Conservation (phyloP, 2,888 invertebrate species). For the Argyresthia goedartella region DNA sequence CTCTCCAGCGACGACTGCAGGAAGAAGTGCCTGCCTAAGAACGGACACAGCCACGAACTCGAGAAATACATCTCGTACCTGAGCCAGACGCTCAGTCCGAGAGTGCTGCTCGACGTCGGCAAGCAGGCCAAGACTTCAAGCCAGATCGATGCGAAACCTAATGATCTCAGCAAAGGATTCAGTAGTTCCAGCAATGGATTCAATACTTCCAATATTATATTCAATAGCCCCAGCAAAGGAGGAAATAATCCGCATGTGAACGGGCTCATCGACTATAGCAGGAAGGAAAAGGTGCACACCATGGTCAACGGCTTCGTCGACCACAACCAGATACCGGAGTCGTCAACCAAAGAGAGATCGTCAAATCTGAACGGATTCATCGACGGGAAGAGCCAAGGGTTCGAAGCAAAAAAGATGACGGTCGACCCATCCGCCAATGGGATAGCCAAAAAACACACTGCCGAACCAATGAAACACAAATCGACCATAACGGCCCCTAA, state of each 20-base stretch:
- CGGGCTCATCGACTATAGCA: conserved; percentile 36
- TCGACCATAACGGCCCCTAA: conserved; percentile 38
- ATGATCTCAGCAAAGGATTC: too few species aligned
- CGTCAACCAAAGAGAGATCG: conserved; percentile 33
- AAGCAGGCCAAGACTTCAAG: conserved; percentile 36
- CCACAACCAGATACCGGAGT: conserved; percentile 27
- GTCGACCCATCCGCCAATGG: conserved; percentile 53
- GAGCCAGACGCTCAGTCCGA: conserved; percentile 60
- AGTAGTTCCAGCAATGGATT: conserved; percentile 22
- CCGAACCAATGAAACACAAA: conserved; percentile 32
- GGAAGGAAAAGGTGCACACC: conserved; percentile 33
- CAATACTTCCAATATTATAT: conserved; percentile 26
- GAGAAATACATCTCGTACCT: conserved; percentile 64
- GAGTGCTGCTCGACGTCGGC: conserved; percentile 53
- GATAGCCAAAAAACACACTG: conserved; percentile 24
- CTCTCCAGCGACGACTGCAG: conserved; percentile 42
- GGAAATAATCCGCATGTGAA: conserved; percentile 25
- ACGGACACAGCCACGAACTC: conserved; percentile 56
- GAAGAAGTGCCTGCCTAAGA: conserved; percentile 57
- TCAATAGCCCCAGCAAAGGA: conserved; percentile 31
- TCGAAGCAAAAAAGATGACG: conserved; percentile 27
- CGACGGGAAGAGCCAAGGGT: conserved; percentile 35
- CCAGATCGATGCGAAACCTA: conserved; percentile 17
- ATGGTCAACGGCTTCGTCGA: conserved; percentile 54
- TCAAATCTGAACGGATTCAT: conserved; percentile 35